Conservation (phyloP, 2,113 vertebrate genomes). For the Brienomyrus longianalis region DNA sequence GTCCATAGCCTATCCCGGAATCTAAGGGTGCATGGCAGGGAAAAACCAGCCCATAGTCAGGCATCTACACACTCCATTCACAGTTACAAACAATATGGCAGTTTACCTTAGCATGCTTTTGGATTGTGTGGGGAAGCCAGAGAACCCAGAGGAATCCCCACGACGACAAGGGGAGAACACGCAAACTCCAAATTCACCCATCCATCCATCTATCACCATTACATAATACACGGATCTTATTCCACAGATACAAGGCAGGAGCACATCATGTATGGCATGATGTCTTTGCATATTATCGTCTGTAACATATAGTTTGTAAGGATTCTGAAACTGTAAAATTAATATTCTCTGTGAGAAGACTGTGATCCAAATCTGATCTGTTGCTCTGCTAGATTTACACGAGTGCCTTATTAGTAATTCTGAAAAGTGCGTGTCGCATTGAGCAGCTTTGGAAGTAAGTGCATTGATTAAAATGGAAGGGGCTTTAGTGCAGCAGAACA, state of each 20-base stretch:
- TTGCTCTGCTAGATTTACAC: not conserved
- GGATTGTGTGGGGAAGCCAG: not conserved
- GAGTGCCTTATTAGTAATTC: conserved; percentile 4
- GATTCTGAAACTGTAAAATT: not conserved
- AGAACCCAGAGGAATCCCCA: not conserved
- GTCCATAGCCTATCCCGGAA: not conserved
- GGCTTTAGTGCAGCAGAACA: conserved; percentile 9
- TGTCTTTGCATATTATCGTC: not conserved
- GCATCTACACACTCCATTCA: not conserved
- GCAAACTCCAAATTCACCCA: not conserved
- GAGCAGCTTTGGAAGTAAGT: not conserved
- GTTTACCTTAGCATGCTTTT: not conserved
- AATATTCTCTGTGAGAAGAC: not conserved
- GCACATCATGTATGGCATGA: not conserved
- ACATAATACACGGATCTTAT: not conserved
- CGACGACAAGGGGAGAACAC: not conserved
- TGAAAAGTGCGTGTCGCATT: not conserved
- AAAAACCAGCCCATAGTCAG: not conserved
- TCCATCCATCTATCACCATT: not conserved
- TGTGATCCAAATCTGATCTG: not conserved
- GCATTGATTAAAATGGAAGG: conserved; percentile 13
- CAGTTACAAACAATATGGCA: not conserved
- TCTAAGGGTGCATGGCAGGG: not conserved
- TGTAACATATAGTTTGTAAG: not conserved
- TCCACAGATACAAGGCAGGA: not conserved